Base-by-base conservation (phyloP, 2,113 vertebrate genomes). In the Neofelis nebulosa region DNA sequence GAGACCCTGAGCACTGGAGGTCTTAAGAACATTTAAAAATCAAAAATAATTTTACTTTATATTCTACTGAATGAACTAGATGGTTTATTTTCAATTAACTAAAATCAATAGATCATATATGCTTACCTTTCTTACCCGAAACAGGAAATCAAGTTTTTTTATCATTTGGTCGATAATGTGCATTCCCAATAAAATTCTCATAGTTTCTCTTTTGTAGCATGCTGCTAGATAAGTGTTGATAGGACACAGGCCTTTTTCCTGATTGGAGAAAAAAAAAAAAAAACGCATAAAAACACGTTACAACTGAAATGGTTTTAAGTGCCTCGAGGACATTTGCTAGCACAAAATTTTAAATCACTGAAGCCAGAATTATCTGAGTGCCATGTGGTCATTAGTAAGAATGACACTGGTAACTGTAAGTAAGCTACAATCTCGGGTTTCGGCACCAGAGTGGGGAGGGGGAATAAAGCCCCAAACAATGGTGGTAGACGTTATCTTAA, bases 201-300 rank as follows among this genome's bases (percentile, higher is more conserved):
- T 98, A 99, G 94, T 98, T 99, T 93, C 99, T 98, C 98, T 99
- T 99, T 73, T 99, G 99, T 33, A 99, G 98, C 97, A 99, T 86
- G 7, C 96, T 98, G 97, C 94, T 98, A 19, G 99, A 19, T 78
- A 99, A 98, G 91, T 98, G 99, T 96, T 98, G 99, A 97, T 99
- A 99, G 0, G 99, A 99, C 97, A 99, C 97, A 2, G 98, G 98
- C 97, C 99, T 99, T 97, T 99, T 99, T 63, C 99, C 99, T 99
- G 98, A 93, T 11, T 13, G 68, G 16, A 48, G 18, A 25, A 23
- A 16, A 18, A 48, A 19, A 15, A 80, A 81, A 50, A 18, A 45
- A 9, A 45, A 9, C 45, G 8, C 1, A 1, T 7, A 18, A 45
- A 86, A 31, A 36, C 3, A n/a, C 13, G 11, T 21, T 15, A 48